These are phyloP conservation scores for Gymnocheta viridis DNA, from an alignment of 2,888 invertebrate species.

Conservation along the genomic window DNA sequence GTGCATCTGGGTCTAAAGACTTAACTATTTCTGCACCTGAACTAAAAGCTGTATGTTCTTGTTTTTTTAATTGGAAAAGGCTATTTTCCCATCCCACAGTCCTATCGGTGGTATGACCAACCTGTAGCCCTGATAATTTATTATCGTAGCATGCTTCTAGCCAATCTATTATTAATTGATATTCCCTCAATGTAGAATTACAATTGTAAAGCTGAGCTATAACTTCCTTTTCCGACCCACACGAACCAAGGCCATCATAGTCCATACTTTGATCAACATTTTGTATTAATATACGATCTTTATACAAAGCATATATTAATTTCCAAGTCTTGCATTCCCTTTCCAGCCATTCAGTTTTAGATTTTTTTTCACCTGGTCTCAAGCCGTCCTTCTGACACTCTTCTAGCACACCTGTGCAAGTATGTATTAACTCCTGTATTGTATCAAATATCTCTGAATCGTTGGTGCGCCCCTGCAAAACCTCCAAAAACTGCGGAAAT, in stretches of 20 bases:
- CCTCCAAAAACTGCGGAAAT: conserved; percentile 80
- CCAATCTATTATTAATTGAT: conserved; percentile 96
- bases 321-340: conserved; percentile 95
- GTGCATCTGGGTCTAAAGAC: conserved; percentile 94
- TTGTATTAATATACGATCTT: conserved; percentile 86
- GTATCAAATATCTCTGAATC: conserved; percentile 78
- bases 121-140: conserved; percentile 81
- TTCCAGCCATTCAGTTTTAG: conserved; percentile 84
- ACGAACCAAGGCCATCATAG: conserved; percentile 80
- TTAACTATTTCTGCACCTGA: conserved; percentile 85
- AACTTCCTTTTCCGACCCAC: conserved; percentile 84
- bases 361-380: conserved; percentile 66
- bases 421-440: conserved; percentile 76
- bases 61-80: conserved; percentile 87
- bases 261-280: conserved; percentile 76
- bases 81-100: conserved; percentile 96
- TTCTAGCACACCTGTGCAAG: conserved; percentile 76
- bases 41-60: conserved; percentile 84
- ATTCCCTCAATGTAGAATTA: conserved; percentile 85
- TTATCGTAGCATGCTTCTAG: conserved; percentile 90
- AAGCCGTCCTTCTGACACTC: conserved; percentile 74
- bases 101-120: conserved; percentile 90
- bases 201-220: conserved; percentile 81
- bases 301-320: conserved; percentile 90
- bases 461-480: conserved; percentile 78